These are phyloP conservation scores for Psix sp. DNA, from an alignment of 1,140 invertebrate species.

Conservation along the genomic window DNA sequence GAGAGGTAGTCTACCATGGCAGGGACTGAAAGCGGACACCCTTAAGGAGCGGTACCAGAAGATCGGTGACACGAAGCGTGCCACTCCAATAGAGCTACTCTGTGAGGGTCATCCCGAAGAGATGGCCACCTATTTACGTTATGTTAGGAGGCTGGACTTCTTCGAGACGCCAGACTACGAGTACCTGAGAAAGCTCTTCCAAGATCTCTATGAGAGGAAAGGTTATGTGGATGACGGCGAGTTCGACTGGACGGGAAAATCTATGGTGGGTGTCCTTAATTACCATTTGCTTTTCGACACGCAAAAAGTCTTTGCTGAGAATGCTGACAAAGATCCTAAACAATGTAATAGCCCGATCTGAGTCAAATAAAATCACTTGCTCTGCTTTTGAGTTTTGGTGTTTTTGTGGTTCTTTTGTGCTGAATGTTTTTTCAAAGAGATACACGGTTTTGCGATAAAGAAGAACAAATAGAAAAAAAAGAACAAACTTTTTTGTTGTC, in stretches of 20 bases:
- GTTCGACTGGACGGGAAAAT: conserved; percentile 99
- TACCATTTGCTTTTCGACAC: conserved; percentile 14
- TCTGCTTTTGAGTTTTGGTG: conserved; percentile 1
- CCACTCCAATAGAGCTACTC: conserved; percentile 97
- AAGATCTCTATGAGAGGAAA: conserved; percentile 94
- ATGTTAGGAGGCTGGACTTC: conserved; percentile 98
- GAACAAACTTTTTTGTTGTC: conserved; percentile 63
- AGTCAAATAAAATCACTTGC: conserved; percentile 5
- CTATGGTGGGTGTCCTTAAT: conserved; percentile 83
- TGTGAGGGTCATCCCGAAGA: conserved; percentile 99
- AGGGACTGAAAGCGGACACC: conserved; percentile 99
- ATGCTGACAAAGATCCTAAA: conserved; percentile 1
- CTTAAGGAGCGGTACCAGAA: conserved; percentile 99
- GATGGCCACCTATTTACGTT: conserved; percentile 97
- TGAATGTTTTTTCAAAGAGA: not conserved
- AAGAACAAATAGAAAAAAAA: conserved; percentile 13
- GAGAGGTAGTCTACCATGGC: conserved; percentile 98
- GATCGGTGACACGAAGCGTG: conserved; percentile 99
- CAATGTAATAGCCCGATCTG: not conserved
- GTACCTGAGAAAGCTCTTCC: conserved; percentile 96
- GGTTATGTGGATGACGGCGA: conserved; percentile 96
- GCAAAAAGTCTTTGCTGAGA: conserved; percentile 1
- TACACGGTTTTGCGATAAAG: conserved; percentile 1
- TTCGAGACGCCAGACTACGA: conserved; percentile 99
- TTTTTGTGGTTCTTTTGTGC: conserved; percentile 13